Evolutionary conservation across 2,797 vertebrate species (phyloP).

Genomic region (Danio albolineatus): DNA sequence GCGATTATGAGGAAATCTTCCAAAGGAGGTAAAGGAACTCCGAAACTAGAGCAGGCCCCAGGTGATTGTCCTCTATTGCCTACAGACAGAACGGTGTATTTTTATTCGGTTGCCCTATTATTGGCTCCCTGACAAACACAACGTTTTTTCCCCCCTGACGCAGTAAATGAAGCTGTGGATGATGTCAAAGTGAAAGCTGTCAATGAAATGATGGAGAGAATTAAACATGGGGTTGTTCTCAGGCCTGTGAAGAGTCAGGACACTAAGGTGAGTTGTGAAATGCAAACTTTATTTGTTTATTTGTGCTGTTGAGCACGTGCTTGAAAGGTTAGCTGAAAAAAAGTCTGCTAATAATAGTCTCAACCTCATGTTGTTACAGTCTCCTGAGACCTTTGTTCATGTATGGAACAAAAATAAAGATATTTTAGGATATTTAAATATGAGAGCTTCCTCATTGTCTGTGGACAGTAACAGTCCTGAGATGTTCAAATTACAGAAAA

Average conservation of each 20-base stretch:
- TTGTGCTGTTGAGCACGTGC: no score
- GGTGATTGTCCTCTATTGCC: constrained; percentile 62
- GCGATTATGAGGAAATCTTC: constrained; percentile 85
- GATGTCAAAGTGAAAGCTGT: constrained; percentile 84
- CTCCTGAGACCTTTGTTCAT: no score
- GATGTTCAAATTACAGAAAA: no score
- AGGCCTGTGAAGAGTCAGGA: constrained; percentile 81
- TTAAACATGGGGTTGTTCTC: constrained; percentile 83
- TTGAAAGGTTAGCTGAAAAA: no score
- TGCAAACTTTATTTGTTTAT: neutral
- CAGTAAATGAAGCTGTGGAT: constrained; percentile 69
- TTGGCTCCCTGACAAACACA: neutral
- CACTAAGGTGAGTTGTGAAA: constrained; percentile 71
- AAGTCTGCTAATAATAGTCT: no score
- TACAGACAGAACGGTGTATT: neutral
- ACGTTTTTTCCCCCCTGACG: neutral
- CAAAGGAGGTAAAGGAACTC: constrained; percentile 75
- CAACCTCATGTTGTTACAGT: no score
- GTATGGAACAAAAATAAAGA: no score
- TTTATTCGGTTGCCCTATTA: neutral
- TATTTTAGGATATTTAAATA: no score
- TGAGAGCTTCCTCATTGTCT: no score
- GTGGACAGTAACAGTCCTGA: no score
- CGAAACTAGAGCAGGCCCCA: constrained; percentile 76
- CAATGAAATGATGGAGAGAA: constrained; percentile 87